Percentiles rank a stretch among this genome's conserved stretches.
Conservation (phyloP, 2,888 invertebrate genomes). For the Cylloceria caligata region DNA sequence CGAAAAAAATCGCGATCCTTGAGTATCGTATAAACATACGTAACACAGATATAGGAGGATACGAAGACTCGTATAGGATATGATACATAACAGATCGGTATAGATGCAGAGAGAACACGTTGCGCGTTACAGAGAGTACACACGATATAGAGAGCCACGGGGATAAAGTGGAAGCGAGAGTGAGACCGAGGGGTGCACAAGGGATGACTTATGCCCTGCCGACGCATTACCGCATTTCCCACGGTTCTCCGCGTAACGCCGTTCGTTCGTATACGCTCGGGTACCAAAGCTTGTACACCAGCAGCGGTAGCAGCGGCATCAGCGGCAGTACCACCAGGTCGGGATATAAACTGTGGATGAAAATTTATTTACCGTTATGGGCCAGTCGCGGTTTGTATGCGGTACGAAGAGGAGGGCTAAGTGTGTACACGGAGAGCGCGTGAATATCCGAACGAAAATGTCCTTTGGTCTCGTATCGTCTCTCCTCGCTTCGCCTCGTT, state of each 20-base stretch:
- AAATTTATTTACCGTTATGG: slow-evolving; percentile 72
- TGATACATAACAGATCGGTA: slow-evolving; percentile 59
- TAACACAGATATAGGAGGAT: slow-evolving; percentile 48
- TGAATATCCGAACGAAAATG: slow-evolving; percentile 66
- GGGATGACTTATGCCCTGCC: slow-evolving; percentile 73
- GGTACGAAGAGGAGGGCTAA: slow-evolving; percentile 8
- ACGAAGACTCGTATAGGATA: slow-evolving; percentile 43
- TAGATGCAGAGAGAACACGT: slow-evolving; percentile 45
- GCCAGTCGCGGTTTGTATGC: slow-evolving; percentile 56
- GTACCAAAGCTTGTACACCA: too few relatives aligned
- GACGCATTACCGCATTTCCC: slow-evolving; percentile 73
- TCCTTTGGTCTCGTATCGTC: slow-evolving; percentile 53
- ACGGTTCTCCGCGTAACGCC: slow-evolving; percentile 69
- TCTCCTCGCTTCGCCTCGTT: background rate
- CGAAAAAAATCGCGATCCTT: slow-evolving; percentile 20
- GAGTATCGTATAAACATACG: slow-evolving; percentile 21
- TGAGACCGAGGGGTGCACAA: slow-evolving; percentile 58
- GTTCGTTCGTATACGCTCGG: slow-evolving; percentile 43
- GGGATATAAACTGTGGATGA: slow-evolving; percentile 70
- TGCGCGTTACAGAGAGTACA: slow-evolving; percentile 20
- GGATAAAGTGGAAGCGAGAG: slow-evolving; percentile 40
- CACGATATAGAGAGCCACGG: slow-evolving; percentile 25
- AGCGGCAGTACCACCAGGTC: too few relatives aligned
- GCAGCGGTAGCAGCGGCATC: too few relatives aligned
- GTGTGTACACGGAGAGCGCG: slow-evolving; percentile 29